These are phyloP conservation scores for Eueides isabella DNA, from an alignment of 1,140 invertebrate genomes.

Conservation along the genomic window DNA sequence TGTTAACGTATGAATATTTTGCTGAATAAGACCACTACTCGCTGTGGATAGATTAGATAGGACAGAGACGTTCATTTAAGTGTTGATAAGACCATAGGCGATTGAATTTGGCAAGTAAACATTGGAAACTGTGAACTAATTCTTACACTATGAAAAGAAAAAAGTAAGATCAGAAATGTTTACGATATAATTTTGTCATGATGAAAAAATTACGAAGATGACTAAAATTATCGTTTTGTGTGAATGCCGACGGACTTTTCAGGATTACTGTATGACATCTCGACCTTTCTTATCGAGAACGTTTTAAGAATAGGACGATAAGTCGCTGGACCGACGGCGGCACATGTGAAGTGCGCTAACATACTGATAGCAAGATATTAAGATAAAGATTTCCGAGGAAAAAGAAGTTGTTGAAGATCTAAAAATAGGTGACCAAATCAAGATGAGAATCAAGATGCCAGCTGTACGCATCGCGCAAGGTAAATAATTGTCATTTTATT, in stretches of 20 bases:
- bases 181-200: constrained; percentile 29
- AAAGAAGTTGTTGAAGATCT: constrained; percentile 74
- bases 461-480: constrained; percentile 96
- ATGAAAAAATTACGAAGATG: constrained; percentile 67
- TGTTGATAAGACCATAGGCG: constrained; percentile 72
- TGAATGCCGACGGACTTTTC: constrained; percentile 71
- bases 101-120: constrained; percentile 59
- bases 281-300: constrained; percentile 67
- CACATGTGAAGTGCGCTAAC: constrained; percentile 73
- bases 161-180: constrained; percentile 60
- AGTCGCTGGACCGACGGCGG: constrained; percentile 74
- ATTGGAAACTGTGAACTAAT: constrained; percentile 52
- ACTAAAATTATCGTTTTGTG: constrained; percentile 53
- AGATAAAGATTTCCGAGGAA: constrained; percentile 72
- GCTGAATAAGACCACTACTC: constrained; percentile 60
- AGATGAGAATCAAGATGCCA: constrained; percentile 98
- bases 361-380: constrained; percentile 67
- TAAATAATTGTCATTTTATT: constrained; percentile 62
- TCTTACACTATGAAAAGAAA: constrained; percentile 73
- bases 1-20: constrained; percentile 57
- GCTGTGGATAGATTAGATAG: constrained; percentile 72
- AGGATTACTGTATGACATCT: constrained; percentile 62
- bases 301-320: constrained; percentile 71
- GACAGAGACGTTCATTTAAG: constrained; percentile 65
- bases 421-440: constrained; percentile 84